Base-by-base conservation (phyloP, 2,113 vertebrate genomes). In the Gambusia holbrooki region DNA sequence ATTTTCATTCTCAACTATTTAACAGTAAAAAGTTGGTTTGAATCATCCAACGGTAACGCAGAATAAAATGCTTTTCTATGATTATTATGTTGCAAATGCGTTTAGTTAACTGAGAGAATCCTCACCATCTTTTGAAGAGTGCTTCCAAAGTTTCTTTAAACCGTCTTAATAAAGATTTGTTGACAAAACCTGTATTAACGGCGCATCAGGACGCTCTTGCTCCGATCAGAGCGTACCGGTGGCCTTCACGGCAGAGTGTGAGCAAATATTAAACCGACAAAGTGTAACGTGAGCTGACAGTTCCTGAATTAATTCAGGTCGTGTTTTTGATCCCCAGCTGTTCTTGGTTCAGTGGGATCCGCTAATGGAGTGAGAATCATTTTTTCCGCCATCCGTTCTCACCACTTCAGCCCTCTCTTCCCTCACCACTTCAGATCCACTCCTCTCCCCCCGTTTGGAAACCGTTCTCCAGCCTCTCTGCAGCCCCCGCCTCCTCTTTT, bases 391-490 rank as follows among this genome's bases (percentile, higher is more conserved):
- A 51, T 64, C 69, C 15, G 28, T 51, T 79, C 10, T 81, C 79
- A 51, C 64, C 76, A 80, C 79, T 83, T 83, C 72, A 71, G 70
- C 63, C 82, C 54, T 60, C 63, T 72, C 66, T 35, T 51, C 58
- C 13, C 42, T 33, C 17, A 0, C 81, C 78, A 70, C 82, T 58
- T 37, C 40, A 54, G 68, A 83, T 77, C 77, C 76, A 4, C 70
- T 9, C 30, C 51, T 68, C 29, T 29, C 60, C 66, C 54, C 74
- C 32, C 37, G 28, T 76, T 37, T 68, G 80, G 69, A 84, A 89
- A 84, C 88, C 42, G 76, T 88, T 85, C 80, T 75, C 62, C 33
- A 80, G 66, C 79, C 70, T 79, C 83, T 81, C 76, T 73, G 27
- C 77, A 30, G 3, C 35, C 35, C 35, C 74, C 72, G 78, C 83